These are phyloP conservation scores for Miichthys miiuy DNA, from an alignment of 2,797 vertebrate species.

Conservation along the genomic window DNA sequence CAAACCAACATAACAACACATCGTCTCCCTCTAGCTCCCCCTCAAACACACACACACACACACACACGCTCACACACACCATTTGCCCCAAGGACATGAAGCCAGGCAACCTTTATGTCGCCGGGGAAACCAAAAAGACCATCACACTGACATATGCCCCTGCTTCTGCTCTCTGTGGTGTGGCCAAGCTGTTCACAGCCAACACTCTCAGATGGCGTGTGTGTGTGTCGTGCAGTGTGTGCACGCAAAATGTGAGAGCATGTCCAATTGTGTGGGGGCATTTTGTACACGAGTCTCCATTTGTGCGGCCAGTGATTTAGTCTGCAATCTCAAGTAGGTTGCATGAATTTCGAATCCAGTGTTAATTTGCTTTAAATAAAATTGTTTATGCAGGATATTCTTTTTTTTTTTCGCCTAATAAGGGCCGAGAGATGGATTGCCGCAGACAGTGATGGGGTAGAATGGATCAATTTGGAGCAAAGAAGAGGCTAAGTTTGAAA, in stretches of 20 bases:
- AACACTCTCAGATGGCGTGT: conserved; percentile 81
- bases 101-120: conserved; percentile 85
- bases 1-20: conserved; percentile 56
- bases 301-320: conserved; percentile 67
- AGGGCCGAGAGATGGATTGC: conserved; percentile 25
- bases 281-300: conserved; percentile 76
- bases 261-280: conserved; percentile 79
- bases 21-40: conserved; percentile 26
- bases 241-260: conserved; percentile 70
- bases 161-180: conserved; percentile 84
- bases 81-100: conserved; percentile 84
- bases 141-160: conserved; percentile 86
- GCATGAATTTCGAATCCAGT: conserved; percentile 64
- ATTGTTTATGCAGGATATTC: conserved; percentile 35
- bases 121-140: conserved; percentile 85
- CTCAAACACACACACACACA: conserved; percentile 21
- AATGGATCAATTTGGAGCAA: conserved; percentile 60
- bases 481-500: conserved; percentile 56
- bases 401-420: conserved; percentile 47
- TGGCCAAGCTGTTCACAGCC: conserved; percentile 84
- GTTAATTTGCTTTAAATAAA: conserved; percentile 58
- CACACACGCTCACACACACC: conserved; percentile 35
- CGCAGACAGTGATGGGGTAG: conserved; percentile 34
- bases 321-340: conserved; percentile 59
- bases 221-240: conserved; percentile 58